Conservation (phyloP, 2,888 invertebrate genomes). For the Temnothorax rugatulus region DNA sequence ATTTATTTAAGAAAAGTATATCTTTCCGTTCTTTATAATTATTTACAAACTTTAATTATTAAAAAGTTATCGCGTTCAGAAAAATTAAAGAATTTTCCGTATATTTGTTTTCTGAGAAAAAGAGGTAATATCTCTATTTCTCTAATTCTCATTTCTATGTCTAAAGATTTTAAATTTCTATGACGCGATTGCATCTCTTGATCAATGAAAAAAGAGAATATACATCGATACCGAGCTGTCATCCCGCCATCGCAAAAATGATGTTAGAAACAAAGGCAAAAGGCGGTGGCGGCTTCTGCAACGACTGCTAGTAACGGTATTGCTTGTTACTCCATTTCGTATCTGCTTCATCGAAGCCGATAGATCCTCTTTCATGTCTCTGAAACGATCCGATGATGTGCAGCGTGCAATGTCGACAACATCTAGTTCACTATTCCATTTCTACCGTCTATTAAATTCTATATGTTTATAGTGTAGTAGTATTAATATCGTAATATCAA, state of each 20-base stretch:
- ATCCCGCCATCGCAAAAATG: constrained; percentile 10
- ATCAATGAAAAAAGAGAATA: constrained; percentile 20
- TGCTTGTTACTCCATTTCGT: constrained; percentile 47
- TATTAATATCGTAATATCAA: background rate
- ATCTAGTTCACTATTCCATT: background rate
- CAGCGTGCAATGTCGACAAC: background rate
- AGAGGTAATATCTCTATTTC: background rate
- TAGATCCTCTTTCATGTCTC: constrained; percentile 38
- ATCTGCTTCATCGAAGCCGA: constrained; percentile 37
- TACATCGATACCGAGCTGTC: constrained; percentile 17
- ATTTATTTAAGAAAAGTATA: background rate
- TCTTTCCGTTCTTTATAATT: background rate
- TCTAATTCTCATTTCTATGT: background rate
- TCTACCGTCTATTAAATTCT: constrained; percentile 10
- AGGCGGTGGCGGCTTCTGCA: constrained; percentile 53
- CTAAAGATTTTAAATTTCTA: background rate
- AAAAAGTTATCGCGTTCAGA: background rate
- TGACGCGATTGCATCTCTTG: background rate
- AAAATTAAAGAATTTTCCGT: background rate
- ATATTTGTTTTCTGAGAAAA: background rate
- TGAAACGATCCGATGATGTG: constrained; percentile 36
- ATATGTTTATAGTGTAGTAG: background rate
- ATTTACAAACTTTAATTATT: background rate
- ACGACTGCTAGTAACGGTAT: constrained; percentile 67
- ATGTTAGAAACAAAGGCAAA: constrained; percentile 49